phyloP scores from a whole-genome alignment of 2,113 vertebrate species.

The Oreocharis arfaki region DNA sequence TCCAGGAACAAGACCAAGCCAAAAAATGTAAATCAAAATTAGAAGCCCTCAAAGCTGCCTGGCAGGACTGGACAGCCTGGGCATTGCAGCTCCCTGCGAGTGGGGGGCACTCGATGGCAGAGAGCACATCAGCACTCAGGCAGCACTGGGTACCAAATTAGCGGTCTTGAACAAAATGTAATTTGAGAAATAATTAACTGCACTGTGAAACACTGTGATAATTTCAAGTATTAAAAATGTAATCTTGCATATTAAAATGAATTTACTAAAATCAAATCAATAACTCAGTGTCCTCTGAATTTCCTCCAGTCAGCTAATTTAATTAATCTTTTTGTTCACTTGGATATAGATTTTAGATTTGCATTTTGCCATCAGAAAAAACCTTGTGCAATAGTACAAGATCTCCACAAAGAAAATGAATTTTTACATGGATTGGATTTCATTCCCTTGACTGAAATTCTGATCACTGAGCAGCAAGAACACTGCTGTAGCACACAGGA shows the following conservation, averaged over 20 bases:
- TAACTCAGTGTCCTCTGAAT: slow-evolving; percentile 62
- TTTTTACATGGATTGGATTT: slow-evolving; percentile 73
- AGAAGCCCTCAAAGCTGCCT: background rate
- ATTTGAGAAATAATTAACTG: slow-evolving; percentile 6
- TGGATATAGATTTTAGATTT: slow-evolving; percentile 71
- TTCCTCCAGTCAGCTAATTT: slow-evolving; percentile 72
- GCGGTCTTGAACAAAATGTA: background rate
- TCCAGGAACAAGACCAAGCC: background rate
- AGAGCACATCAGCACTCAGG: background rate
- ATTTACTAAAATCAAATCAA: slow-evolving; percentile 74
- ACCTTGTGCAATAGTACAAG: slow-evolving; percentile 58
- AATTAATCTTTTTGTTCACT: slow-evolving; percentile 72
- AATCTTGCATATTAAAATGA: slow-evolving; percentile 67
- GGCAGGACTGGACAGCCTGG: rapidly evolving
- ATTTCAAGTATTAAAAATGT: slow-evolving; percentile 57
- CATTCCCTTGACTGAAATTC: slow-evolving; percentile 71
- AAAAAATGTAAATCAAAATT: background rate
- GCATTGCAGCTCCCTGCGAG: rapidly evolving
- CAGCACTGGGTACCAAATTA: background rate
- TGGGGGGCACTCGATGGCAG: rapidly evolving
- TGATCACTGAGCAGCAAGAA: slow-evolving; percentile 70
- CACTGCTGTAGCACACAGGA: slow-evolving; percentile 66
- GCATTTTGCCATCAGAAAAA: slow-evolving; percentile 71
- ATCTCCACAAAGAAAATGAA: slow-evolving; percentile 68
- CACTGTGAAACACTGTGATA: background rate